These are phyloP conservation scores for Hycleus cichorii DNA, from an alignment of 1,140 invertebrate genomes.

Conservation along the genomic window DNA sequence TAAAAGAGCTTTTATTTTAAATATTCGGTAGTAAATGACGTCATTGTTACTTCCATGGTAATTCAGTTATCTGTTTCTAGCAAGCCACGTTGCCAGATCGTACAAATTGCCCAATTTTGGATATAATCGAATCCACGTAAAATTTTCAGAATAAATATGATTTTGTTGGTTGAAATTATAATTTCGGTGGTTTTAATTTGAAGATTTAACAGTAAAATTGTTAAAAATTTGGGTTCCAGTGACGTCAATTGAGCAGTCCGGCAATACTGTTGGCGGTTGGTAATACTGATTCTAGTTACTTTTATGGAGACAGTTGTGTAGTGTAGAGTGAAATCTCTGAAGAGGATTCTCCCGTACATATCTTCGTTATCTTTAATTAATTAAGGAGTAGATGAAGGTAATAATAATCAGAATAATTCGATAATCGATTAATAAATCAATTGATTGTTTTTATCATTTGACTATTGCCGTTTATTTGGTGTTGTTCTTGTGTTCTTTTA, in stretches of 20 bases:
- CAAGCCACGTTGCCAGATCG: no score
- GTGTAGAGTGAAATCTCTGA: constrained; percentile 15
- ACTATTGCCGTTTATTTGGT: neutral
- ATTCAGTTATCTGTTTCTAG: no score
- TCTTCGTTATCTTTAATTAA: constrained; percentile 27
- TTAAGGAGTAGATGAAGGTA: constrained; percentile 36
- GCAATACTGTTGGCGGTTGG: neutral
- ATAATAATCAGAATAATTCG: neutral
- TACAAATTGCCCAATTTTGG: no score
- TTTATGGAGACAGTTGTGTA: constrained; percentile 31
- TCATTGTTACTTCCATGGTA: no score
- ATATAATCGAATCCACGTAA: no score
- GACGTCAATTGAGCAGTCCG: no score
- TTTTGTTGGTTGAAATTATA: no score
- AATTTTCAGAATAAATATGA: no score
- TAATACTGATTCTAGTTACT: constrained; percentile 11
- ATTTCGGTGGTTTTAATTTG: no score
- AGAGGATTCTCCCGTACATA: constrained; percentile 21
- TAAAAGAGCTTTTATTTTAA: neutral
- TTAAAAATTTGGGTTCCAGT: no score
- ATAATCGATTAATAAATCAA: neutral
- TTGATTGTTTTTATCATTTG: neutral
- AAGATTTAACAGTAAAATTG: no score
- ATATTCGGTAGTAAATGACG: neutral
- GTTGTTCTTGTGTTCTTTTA: neutral